A percentile compares a stretch with the other conserved stretches of the same genome.
These are phyloP conservation scores for Nycticebus coucang DNA, from an alignment of 2,113 vertebrate genomes.

Conservation along the genomic window DNA sequence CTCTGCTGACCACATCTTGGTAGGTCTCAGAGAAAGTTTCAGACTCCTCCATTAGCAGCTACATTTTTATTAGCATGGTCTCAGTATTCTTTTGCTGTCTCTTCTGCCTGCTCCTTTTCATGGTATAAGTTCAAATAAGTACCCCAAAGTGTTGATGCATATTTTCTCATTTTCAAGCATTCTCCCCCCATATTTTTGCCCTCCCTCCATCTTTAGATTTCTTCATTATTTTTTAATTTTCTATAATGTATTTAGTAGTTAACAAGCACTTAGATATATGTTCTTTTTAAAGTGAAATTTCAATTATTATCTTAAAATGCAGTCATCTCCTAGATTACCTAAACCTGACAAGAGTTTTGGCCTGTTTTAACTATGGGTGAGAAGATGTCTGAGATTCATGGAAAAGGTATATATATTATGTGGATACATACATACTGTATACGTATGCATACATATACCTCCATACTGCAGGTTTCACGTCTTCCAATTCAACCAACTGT, in stretches of 20 bases:
- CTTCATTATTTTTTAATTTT: not conserved
- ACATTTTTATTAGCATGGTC: slow-evolving; percentile 83
- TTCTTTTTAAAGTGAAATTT: not conserved
- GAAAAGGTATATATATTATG: not conserved
- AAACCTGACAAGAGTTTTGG: not conserved
- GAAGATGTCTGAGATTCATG: not conserved
- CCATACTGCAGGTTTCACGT: too few species aligned
- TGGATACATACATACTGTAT: not conserved
- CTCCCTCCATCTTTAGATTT: not conserved
- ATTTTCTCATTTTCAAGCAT: not conserved
- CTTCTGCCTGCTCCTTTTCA: slow-evolving; percentile 35
- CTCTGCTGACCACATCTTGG: slow-evolving; percentile 73
- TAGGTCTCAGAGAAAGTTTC: slow-evolving; percentile 74
- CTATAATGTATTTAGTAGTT: not conserved
- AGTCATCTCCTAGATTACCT: not conserved
- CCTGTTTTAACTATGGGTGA: not conserved
- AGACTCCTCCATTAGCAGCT: slow-evolving; percentile 82
- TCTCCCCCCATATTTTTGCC: not conserved
- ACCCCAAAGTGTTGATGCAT: not conserved
- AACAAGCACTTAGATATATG: not conserved
- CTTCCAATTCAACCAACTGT: too few species aligned
- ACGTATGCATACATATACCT: not conserved
- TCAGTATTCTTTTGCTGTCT: slow-evolving; percentile 85
- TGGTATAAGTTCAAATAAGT: not conserved
- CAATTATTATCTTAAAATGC: not conserved